Percentiles rank a stretch among this genome's conserved stretches.
Conservation (phyloP, 2,888 invertebrate genomes). For the Chelonus formosanus region DNA sequence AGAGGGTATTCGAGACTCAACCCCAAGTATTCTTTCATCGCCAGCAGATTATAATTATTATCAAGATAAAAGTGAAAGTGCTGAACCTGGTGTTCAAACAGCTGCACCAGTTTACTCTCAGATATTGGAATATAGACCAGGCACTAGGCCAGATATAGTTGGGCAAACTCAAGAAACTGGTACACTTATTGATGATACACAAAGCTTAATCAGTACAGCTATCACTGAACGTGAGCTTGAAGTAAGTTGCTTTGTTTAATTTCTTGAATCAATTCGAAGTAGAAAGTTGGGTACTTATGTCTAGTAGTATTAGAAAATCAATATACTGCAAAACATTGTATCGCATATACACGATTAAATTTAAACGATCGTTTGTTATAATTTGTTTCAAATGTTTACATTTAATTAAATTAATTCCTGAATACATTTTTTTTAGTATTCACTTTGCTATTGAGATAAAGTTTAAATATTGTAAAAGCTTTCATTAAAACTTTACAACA, state of each 20-base stretch:
- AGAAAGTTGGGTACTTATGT: no score
- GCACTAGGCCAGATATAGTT: slow-evolving; percentile 33
- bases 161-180: slow-evolving; percentile 26
- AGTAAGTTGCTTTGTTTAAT: neutral
- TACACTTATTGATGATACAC: slow-evolving; percentile 15
- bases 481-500: no score
- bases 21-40: slow-evolving; percentile 39
- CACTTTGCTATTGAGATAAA: no score
- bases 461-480: no score
- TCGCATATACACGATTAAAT: no score
- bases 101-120: slow-evolving; percentile 34
- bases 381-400: no score
- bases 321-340: no score
- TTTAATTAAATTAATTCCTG: no score
- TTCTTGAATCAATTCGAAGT: no score
- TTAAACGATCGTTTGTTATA: no score
- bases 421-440: no score
- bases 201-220: neutral
- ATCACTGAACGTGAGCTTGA: slow-evolving; percentile 14
- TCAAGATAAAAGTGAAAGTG: slow-evolving; percentile 46
- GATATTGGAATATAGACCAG: slow-evolving; percentile 33
- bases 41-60: slow-evolving; percentile 50
- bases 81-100: slow-evolving; percentile 33
- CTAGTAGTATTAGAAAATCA: no score
- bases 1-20: slow-evolving; percentile 35